Base-by-base conservation (phyloP, 2,797 vertebrate species). In the Oreochromis mossambicus region DNA sequence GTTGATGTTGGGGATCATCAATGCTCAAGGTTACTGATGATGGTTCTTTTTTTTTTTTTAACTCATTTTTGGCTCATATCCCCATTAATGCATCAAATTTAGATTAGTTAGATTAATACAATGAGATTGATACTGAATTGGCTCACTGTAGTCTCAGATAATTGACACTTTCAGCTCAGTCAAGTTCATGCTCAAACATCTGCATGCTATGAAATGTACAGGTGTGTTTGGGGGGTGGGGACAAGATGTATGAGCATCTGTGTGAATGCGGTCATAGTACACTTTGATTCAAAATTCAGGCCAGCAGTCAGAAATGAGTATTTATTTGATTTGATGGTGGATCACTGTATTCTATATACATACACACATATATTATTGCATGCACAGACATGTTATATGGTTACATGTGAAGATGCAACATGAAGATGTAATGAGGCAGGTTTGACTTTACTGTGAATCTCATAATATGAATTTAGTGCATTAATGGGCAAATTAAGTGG, bases 401-500 rank as follows among this genome's bases (percentile, higher is more conserved):
- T 15, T 56, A 56, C 26, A 56, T 29, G 26, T 56, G 26, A 29
- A 29, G 24, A 29, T 56, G 54, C 54, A 21, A 56, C 24, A 56
- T 56, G 14, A 56, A 56, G 24, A 6, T 29, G 8, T 15, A 15
- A 29, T 29, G 54, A 29, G 8, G 0, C 54, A 29, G 54, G 0
- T 29, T 56, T 55, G 13, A 56, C 14, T 56, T 56, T 15, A 56
- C 7, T 56, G 24, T 29, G 0, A 29, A 26, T 9, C 13, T 29
- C 54, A 29, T 56, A 3, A 15, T 29, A 0, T 2, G 54, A 56
- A 15, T 56, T 56, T 56, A 15, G 24, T 29, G 5, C 14, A 56
- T 56, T 56, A 29, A 29, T 29, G 0, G 0, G 14, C 7, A 56
- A 56, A 56, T 56, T 15, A 56, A 17, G 29, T 56, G 14, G 2